Evolutionary conservation across 2,113 vertebrate genomes (phyloP), one percentile per base, ranked within the genome.

Genomic region (Aldabrachelys gigantea): DNA sequence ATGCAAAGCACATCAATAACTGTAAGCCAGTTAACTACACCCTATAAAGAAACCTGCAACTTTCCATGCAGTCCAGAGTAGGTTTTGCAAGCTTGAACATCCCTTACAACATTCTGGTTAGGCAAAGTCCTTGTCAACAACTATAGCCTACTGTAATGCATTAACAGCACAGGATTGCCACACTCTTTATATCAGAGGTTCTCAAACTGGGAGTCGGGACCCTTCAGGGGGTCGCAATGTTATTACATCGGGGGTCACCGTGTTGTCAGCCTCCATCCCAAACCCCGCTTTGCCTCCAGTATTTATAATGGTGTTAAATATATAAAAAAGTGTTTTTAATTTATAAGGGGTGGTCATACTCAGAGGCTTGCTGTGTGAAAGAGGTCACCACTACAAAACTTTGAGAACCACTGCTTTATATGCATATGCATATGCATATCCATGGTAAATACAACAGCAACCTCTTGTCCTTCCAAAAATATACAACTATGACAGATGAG

Each of bases 111-210:
- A 59, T 59, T 47, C 38, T 47, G 10, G 19, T 19, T 17, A 65
- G 27, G 56, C 22, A 38, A 12, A 53, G 35, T 41, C 22, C 19
- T 47, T 50, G 49, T 47, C 35, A 9, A 53, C 25, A 31, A 52
- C 49, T 27, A 72, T 22, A 38, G 47, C n/a, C 27, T 21, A 62
- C 21, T 31, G 10, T 49, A 35, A 21, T 29, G 9, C 38, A 69
- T 93, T 91, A 86, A 87, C 76, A 92, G 49, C 35, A 65, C 91
- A 89, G 4, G 79, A 62, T 94, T 72, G 84, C 90, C 62, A 41
- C 25, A 47, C 49, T 81, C 25, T 27, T 69, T 2, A 54, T 54
- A 54, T 22, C 53, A 22, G 19, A 19, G 53, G 53, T 54, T 54
- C 19, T 54, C 53, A 54, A 54, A 54, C 53, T 54, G 53, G 53